phyloP scores from a whole-genome alignment of 2,888 invertebrate genomes.

The Conomelus anceps region DNA sequence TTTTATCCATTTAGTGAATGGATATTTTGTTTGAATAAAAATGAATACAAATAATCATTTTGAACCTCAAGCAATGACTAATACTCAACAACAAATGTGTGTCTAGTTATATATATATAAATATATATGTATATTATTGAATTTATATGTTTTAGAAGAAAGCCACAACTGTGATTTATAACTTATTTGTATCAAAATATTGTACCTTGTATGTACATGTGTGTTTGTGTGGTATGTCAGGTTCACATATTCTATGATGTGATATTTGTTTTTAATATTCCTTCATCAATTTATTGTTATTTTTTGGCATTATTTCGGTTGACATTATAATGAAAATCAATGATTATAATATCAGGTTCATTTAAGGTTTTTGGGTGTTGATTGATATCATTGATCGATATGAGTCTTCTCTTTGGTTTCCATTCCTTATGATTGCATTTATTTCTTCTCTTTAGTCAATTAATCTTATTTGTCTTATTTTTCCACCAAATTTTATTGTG shows the following conservation, averaged over 20 bases:
- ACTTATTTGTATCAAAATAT: neutral
- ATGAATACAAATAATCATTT: neutral
- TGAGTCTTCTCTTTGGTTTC: too few relatives aligned
- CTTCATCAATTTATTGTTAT: neutral
- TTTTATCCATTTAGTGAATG: neutral
- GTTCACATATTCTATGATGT: neutral
- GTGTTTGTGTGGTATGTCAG: neutral
- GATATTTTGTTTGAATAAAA: neutral
- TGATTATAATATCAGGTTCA: too few relatives aligned
- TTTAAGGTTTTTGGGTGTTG: too few relatives aligned
- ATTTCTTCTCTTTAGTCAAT: too few relatives aligned
- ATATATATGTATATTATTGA: neutral
- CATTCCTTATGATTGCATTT: too few relatives aligned
- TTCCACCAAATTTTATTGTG: too few relatives aligned
- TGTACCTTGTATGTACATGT: neutral
- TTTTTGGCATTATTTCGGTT: neutral
- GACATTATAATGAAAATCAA: too few relatives aligned
- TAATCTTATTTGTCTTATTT: too few relatives aligned
- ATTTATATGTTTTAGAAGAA: neutral
- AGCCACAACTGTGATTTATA: neutral
- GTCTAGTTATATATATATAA: neutral
- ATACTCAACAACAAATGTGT: neutral
- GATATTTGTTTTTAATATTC: neutral
- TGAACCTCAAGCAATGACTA: neutral
- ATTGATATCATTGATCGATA: too few relatives aligned